Evolutionary conservation across 2,797 vertebrate species (phyloP).

Genomic region (Bradypodion ventrale): DNA sequence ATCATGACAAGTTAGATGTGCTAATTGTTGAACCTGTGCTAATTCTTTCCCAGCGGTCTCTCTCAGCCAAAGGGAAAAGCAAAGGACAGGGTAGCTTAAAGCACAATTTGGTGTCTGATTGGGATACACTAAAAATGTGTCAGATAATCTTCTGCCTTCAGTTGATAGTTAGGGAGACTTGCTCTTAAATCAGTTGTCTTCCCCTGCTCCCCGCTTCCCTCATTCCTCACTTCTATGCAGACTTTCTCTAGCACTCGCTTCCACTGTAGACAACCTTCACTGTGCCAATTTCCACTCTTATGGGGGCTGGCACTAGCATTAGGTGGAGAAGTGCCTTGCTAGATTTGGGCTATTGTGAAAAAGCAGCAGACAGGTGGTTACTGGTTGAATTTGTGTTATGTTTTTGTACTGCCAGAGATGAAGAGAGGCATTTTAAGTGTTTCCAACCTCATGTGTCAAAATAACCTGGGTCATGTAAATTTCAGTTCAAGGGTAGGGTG

Average conservation of each 20-base stretch:
- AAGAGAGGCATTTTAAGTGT: neutral
- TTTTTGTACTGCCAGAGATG: neutral
- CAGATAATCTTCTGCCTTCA: neutral
- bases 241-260: neutral
- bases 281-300: neutral
- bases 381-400: too few species aligned
- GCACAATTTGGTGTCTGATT: neutral
- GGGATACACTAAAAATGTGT: neutral
- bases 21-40: neutral
- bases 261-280: neutral
- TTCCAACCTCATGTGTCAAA: neutral
- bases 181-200: neutral
- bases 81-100: too few species aligned
- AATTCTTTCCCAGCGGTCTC: neutral
- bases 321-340: too few species aligned
- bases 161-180: neutral
- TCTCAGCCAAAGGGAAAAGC: neutral
- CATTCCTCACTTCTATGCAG: neutral
- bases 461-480: too few species aligned
- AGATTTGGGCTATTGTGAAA: too few species aligned
- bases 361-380: too few species aligned
- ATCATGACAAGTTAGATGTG: neutral
- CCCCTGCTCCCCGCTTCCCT: constrained; percentile 7
- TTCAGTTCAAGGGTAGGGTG: neutral
- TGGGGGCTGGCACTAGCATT: too few species aligned